phyloP scores from a whole-genome alignment of 2,888 invertebrate genomes.

The Hecatera dysodea region DNA sequence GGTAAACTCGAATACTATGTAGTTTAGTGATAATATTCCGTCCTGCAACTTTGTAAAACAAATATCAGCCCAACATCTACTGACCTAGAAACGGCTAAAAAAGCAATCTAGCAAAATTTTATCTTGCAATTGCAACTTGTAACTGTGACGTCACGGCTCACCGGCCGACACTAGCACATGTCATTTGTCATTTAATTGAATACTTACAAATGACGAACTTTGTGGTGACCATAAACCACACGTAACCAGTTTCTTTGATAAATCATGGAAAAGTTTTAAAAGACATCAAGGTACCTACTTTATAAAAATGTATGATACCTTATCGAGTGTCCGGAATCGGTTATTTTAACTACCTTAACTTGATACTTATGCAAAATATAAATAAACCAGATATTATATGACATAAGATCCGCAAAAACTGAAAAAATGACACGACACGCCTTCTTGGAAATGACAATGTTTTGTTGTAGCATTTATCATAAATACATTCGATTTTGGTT shows the following conservation, averaged over 20 bases:
- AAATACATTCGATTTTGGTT: not conserved
- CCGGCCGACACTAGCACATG: constrained; percentile 12
- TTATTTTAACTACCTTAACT: constrained; percentile 1
- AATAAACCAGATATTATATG: not conserved
- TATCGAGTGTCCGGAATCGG: constrained; percentile 15
- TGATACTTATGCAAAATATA: not conserved
- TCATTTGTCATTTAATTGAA: not conserved
- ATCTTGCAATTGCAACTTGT: not conserved
- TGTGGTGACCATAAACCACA: not conserved
- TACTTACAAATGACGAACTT: not conserved
- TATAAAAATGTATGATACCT: constrained; percentile 20
- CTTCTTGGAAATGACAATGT: not conserved
- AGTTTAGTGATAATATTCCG: constrained; percentile 19
- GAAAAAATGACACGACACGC: no score
- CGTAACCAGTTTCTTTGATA: not conserved
- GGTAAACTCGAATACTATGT: not conserved
- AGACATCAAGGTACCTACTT: not conserved
- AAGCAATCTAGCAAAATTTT: constrained; percentile 1
- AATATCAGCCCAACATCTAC: constrained; percentile 11
- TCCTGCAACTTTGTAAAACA: constrained; percentile 5
- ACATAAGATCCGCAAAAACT: not conserved
- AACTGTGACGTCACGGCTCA: not conserved
- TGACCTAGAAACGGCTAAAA: constrained; percentile 8
- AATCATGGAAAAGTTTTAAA: not conserved
- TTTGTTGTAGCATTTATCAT: not conserved